A percentile compares a stretch with the other conserved stretches of the same genome.
phyloP scores from a whole-genome alignment of 2,797 vertebrate species.

The Strix occidentalis region DNA sequence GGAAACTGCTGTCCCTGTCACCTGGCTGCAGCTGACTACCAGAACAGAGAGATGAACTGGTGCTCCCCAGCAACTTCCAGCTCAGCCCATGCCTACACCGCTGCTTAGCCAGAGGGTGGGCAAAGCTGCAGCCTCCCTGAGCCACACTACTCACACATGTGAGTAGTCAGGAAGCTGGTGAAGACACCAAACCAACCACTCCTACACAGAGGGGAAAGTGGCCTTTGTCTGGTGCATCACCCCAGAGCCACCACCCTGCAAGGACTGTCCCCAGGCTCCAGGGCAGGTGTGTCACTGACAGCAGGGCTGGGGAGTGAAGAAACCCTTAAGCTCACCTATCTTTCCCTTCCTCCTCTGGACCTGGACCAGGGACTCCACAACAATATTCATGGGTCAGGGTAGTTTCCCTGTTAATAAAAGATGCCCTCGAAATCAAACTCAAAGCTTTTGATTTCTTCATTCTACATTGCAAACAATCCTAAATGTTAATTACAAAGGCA shows the following conservation, averaged over 20 bases:
- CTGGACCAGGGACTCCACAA: background rate
- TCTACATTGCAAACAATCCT: background rate
- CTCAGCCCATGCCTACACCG: accelerated
- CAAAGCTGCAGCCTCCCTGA: background rate
- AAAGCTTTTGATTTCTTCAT: background rate
- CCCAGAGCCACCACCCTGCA: background rate
- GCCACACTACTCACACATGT: background rate
- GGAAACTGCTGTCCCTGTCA: background rate
- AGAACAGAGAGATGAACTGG: background rate
- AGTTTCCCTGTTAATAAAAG: background rate
- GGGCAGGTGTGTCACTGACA: no score
- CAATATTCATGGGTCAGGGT: background rate
- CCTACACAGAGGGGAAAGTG: background rate
- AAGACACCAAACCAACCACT: background rate
- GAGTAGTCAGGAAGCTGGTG: background rate
- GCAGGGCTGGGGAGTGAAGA: background rate
- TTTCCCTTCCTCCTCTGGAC: background rate
- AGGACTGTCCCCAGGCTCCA: background rate
- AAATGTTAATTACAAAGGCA: conserved; percentile 31
- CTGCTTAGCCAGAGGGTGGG: background rate
- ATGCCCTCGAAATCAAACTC: background rate
- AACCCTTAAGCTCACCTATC: background rate
- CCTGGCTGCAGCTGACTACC: background rate
- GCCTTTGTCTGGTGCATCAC: background rate
- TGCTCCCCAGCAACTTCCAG: background rate